Evolutionary conservation across 2,888 invertebrate genomes (phyloP).

Genomic region (Chrysodeixis includens): DNA sequence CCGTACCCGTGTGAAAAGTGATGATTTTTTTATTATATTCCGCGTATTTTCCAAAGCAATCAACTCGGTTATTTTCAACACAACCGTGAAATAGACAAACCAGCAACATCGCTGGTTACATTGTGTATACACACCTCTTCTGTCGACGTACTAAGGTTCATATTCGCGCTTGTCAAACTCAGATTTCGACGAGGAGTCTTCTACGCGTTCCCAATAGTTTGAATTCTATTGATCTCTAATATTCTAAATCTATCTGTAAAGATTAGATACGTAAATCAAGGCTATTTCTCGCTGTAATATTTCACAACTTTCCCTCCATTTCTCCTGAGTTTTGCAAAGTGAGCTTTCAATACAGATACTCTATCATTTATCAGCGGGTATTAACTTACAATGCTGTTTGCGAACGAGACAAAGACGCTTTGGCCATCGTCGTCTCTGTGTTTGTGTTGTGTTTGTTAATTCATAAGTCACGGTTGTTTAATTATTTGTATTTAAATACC

Average conservation of each 20-base stretch:
- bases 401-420: not conserved
- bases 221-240: conserved; percentile 30
- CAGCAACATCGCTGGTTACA: too few species aligned
- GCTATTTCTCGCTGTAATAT: conserved; percentile 33
- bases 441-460: not conserved
- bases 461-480: not conserved
- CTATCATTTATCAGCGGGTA: conserved; percentile 6
- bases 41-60: too few species aligned
- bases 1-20: not conserved
- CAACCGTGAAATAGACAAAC: too few species aligned
- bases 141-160: not conserved
- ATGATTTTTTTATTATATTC: too few species aligned
- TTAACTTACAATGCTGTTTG: conserved; percentile 3
- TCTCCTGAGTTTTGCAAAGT: conserved; percentile 28
- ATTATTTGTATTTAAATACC: not conserved
- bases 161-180: not conserved
- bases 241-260: conserved; percentile 32
- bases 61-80: too few species aligned
- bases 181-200: not conserved
- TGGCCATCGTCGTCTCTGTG: not conserved
- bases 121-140: not conserved
- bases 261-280: conserved; percentile 33
- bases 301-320: conserved; percentile 44
- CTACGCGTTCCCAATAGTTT: not conserved
- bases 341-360: not conserved